Evolutionary conservation across 2,888 invertebrate species (phyloP), one percentile per base, ranked within the genome.

Genomic region (Criorhina ranunculi): DNA sequence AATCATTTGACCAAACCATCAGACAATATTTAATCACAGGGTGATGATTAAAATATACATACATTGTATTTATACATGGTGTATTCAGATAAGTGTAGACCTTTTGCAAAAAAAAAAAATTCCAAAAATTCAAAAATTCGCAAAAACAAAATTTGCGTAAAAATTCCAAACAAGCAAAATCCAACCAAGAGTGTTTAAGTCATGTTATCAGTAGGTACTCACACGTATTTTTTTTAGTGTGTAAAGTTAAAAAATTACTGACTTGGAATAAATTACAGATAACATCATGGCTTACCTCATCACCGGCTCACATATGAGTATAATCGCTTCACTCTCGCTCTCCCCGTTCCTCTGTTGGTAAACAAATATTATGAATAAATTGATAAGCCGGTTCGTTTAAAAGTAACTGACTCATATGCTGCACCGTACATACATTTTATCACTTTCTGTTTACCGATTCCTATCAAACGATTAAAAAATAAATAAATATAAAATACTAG

Each of bases 301-400:
- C 49, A 59, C 29, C 49, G 46, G 29, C 49, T 59, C 29, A 29
- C 29, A 49, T 24, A 40, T 40, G 49, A 37, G 59, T 70, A 4
- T 46, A 70, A 70, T 33, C 57, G 11, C 24, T 35, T 6, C 44
- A 49, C 49, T 73, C 24, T 62, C 60, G n/a, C 62, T 53, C 29
- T 53, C n/a, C 4, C 60, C 11, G n/a, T 15, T 33, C n/a, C n/a
- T 17, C 60, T 77, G 69, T 77, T 77, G 29, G 69, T 76, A 76
- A 66, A 76, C 66, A 76, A 76, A 76, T 66, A 31, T 66, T 51
- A 24, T 66, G 37, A 51, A 64, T 77, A 53, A 77, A 77, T 77
- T 77, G 82, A 82, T 82, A 82, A 82, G 77, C 77, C 70, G 72
- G 72, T 62, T 60, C 42, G 7, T 60, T 57, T 49, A 15, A 53